Evolutionary conservation across 1,140 invertebrate species (phyloP).

Genomic region (Ceratitis capitata): DNA sequence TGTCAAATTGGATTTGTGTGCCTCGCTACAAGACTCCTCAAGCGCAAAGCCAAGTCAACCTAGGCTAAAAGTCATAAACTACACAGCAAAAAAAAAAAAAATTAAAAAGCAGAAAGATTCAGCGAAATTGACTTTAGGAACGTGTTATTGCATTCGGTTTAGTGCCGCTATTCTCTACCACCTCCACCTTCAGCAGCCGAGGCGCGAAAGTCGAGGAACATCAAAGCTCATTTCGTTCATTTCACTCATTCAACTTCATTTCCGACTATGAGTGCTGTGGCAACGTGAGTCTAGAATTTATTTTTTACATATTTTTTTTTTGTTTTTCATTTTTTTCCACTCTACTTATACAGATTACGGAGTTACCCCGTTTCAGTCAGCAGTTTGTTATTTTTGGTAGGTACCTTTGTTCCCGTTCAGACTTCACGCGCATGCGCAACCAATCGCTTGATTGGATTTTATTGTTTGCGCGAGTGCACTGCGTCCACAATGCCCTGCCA

Average conservation of each 20-base stretch:
- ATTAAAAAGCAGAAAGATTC: slow-evolving; percentile 8
- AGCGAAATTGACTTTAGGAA: slow-evolving; percentile 5
- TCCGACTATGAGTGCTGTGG: background rate
- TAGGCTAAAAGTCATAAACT: too few relatives aligned
- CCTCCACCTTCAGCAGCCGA: background rate
- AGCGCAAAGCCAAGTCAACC: too few relatives aligned
- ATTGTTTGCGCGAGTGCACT: slow-evolving; percentile 22
- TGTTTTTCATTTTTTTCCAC: background rate
- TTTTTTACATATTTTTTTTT: background rate
- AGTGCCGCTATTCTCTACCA: background rate
- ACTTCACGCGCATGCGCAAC: slow-evolving; percentile 61
- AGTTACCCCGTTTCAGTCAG: background rate
- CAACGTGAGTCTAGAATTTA: background rate
- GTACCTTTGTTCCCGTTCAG: slow-evolving; percentile 14
- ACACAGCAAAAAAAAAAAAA: too few relatives aligned
- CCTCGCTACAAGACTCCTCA: background rate
- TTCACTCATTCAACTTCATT: background rate
- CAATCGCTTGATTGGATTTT: slow-evolving; percentile 63
- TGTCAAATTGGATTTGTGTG: slow-evolving; percentile 45
- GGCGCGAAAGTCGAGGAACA: background rate
- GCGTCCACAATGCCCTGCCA: slow-evolving; percentile 14
- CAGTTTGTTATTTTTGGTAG: background rate
- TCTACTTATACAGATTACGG: background rate
- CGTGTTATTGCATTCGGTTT: slow-evolving; percentile 9
- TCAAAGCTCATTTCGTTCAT: background rate